Evolutionary conservation across 2,797 vertebrate species (phyloP).

Genomic region (Orestias chungarensis): DNA sequence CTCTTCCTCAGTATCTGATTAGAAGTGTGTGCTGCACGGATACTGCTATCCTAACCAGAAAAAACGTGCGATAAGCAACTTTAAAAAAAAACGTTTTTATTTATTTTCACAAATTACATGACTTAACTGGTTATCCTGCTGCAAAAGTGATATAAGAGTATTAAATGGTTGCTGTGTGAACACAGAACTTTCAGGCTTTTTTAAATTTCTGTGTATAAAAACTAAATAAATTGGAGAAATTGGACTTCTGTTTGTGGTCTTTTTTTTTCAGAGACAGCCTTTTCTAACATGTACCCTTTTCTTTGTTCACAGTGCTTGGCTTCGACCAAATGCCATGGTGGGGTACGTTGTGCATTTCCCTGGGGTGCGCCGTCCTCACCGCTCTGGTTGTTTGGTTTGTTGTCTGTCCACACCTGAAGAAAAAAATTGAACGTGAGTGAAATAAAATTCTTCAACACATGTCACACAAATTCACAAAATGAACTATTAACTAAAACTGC

Average conservation of each 20-base stretch:
- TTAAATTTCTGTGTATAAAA: neutral
- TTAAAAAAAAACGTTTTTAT: conserved; percentile 6
- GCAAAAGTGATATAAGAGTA: neutral
- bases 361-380: conserved; percentile 86
- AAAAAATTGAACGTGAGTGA: conserved; percentile 91
- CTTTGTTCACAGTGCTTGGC: conserved; percentile 87
- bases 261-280: neutral
- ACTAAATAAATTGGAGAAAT: conserved; percentile 17
- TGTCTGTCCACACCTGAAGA: conserved; percentile 93
- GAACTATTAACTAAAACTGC: neutral
- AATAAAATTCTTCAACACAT: neutral
- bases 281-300: conserved; percentile 70
- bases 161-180: too few relatives aligned
- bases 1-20: conserved; percentile 57
- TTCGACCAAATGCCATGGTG: conserved; percentile 93
- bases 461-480: neutral
- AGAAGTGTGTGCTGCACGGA: conserved; percentile 43
- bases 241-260: neutral
- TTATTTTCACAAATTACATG: conserved; percentile 15
- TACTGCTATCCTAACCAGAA: conserved; percentile 37
- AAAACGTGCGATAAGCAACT: neutral
- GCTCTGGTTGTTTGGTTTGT: conserved; percentile 91
- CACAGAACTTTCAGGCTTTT: neutral
- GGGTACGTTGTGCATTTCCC: conserved; percentile 88
- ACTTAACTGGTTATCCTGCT: neutral